Base-by-base conservation (phyloP, 2,888 invertebrate species). In the Trilocha varians region DNA sequence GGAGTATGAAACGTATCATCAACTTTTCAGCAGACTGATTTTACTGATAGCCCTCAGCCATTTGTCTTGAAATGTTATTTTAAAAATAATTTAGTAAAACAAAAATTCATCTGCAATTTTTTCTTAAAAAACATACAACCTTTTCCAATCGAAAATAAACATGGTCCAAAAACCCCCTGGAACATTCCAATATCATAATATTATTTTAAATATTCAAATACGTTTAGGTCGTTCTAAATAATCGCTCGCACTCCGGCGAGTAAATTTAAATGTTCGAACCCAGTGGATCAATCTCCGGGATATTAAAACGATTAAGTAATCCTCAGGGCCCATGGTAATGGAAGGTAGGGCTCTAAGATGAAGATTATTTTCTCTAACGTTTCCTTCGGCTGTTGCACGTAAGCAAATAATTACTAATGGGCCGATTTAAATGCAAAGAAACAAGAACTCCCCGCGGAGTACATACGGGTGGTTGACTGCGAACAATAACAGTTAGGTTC, bases 261-360 rank as follows among this genome's bases (percentile, higher is more conserved):
- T 48, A 49, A 61, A 63, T 63, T 59, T 59, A 57, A 59, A 55
- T 55, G 52, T 52, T 55, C 36, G 45, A 46, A 54, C 48, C 52
- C 49, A 57, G 49, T 54, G 59, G 65, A 62, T 69, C 65, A 69
- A 69, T 69, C 66, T 67, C 57, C 56, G 62, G 60, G 46, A 55
- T 65, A 67, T 63, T 63, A 60, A 59, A 57, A 52, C 53, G 54
- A 53, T 63, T 62, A 56, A 49, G 50, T 47, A 49, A 48, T 41
- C 34, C 42, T 45, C 47, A 48, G 49, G 48, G 46, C 40, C 47
- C 15, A 44, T 34, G 45, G 44, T 55, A 55, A 57, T 52, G 49
- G 50, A 44, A 41, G 44, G 40, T 39, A 40, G 35, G 39, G 34
- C 32, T 39, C 34, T 43, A 43, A 40, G 34, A 38, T 25, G 33